These are phyloP conservation scores for Zelostemma sp. DNA, from an alignment of 1,140 invertebrate genomes.

Conservation along the genomic window DNA sequence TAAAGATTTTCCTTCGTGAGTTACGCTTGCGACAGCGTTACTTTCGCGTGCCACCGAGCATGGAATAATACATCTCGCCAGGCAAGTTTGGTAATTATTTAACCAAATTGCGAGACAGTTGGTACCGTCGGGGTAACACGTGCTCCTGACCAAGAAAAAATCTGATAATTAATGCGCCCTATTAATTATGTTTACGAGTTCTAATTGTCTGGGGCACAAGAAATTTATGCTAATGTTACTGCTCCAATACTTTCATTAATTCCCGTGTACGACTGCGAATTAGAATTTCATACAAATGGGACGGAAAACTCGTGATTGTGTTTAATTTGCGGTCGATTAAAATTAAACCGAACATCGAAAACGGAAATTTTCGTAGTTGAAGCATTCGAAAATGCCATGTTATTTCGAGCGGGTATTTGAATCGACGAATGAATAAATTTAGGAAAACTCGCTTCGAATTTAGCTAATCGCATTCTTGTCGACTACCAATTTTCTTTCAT, in stretches of 20 bases:
- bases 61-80: constrained; percentile 39
- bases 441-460: constrained; percentile 29
- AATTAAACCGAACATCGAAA: no score
- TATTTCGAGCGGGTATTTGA: background rate
- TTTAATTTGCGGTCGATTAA: no score
- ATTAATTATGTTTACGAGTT: constrained; percentile 71
- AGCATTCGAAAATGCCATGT: no score
- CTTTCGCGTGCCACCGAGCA: constrained; percentile 37
- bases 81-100: constrained; percentile 70
- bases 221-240: constrained; percentile 57
- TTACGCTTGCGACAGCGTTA: constrained; percentile 32
- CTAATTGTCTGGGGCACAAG: constrained; percentile 57
- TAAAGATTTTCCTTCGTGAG: no score
- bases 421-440: constrained; percentile 3
- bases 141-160: constrained; percentile 63
- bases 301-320: background rate
- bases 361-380: no score
- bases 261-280: background rate
- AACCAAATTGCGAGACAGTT: constrained; percentile 68
- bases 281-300: no score
- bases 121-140: constrained; percentile 63
- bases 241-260: background rate
- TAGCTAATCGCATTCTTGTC: constrained; percentile 44
- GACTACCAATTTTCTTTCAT: constrained; percentile 50
- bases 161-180: constrained; percentile 65